These are phyloP conservation scores for Sebastes dallii DNA, from an alignment of 2,797 vertebrate species.

Conservation along the genomic window DNA sequence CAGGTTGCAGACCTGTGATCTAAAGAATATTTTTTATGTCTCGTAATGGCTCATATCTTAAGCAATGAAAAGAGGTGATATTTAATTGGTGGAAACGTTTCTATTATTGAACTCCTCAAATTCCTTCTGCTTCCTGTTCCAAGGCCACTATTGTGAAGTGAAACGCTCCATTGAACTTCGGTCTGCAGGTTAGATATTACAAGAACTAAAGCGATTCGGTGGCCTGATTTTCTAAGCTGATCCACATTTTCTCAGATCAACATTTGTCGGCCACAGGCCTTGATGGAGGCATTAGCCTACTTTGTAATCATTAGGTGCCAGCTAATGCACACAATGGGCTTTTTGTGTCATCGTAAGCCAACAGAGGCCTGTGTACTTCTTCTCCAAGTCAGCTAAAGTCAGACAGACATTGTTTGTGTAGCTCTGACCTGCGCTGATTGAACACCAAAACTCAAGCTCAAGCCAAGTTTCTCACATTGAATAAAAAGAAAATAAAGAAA, in stretches of 20 bases:
- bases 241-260: slow-evolving; percentile 69
- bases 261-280: slow-evolving; percentile 45
- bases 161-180: slow-evolving; percentile 39
- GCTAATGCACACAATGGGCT: slow-evolving; percentile 62
- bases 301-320: slow-evolving; percentile 60
- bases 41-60: neutral
- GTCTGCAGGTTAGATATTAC: slow-evolving; percentile 41
- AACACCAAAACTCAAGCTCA: neutral
- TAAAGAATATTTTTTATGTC: neutral
- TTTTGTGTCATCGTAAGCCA: slow-evolving; percentile 63
- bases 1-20: fast-evolving
- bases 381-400: slow-evolving; percentile 41
- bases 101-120: neutral
- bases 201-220: slow-evolving; percentile 59
- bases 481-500: slow-evolving; percentile 18
- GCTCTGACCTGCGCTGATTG: slow-evolving; percentile 16
- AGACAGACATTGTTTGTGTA: slow-evolving; percentile 41
- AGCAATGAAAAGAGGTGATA: neutral
- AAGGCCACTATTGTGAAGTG: slow-evolving; percentile 12
- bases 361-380: slow-evolving; percentile 12
- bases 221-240: slow-evolving; percentile 64
- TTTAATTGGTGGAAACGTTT: slow-evolving; percentile 6
- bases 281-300: slow-evolving; percentile 67
- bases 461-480: slow-evolving; percentile 18
- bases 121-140: slow-evolving; percentile 1